Base-by-base conservation (phyloP, 2,888 invertebrate species). In the Lycaena phlaeas region DNA sequence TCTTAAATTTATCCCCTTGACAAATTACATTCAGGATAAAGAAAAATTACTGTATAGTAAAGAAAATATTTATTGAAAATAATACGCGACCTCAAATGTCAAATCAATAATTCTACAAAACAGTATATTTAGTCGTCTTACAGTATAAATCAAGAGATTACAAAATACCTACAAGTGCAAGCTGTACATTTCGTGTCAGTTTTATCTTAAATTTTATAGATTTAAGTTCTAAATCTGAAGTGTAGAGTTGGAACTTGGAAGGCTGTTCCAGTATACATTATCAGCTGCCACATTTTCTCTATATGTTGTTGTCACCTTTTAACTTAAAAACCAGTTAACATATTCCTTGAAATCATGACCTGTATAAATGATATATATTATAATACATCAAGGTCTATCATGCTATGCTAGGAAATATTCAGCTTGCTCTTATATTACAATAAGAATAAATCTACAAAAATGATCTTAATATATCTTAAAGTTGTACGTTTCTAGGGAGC, bases 401-500 rank as follows among this genome's bases (percentile, higher is more conserved):
- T 22, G 18, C 22, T 22, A 22, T 22, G 2, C 12, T 18, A 18
- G 12, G 34, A 34, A 34, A 34, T 22, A 34, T 34, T 34, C 34
- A 12, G 34, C 34, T 34, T 18, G 34, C 34, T 22, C 34, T 22
- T 31, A 22, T 34, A 9, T 50, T 43, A 45, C 46, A 48, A 48
- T 52, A 51, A 67, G 70, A 76, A 61, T 64, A 65, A 63, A 70
- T 79, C 79, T 81, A 81, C 77, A 76, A 74, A 75, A 73, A 65
- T 57, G 61, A 64, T 65, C 78, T 81, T 79, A 78, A 78, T 77
- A 75, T 74, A 79, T 67, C 72, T 75, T 77, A 77, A 56, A 77
- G 64, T 81, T 81, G 78, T 81, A 82, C 74, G 67, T 74, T 71
- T 71, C 79, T 79, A 79, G 64, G 76, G 71, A 79, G 77, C 79